Evolutionary conservation across 1,140 invertebrate species (phyloP), one percentile per base, ranked within the genome.

Genomic region (Conus betulinus): DNA sequence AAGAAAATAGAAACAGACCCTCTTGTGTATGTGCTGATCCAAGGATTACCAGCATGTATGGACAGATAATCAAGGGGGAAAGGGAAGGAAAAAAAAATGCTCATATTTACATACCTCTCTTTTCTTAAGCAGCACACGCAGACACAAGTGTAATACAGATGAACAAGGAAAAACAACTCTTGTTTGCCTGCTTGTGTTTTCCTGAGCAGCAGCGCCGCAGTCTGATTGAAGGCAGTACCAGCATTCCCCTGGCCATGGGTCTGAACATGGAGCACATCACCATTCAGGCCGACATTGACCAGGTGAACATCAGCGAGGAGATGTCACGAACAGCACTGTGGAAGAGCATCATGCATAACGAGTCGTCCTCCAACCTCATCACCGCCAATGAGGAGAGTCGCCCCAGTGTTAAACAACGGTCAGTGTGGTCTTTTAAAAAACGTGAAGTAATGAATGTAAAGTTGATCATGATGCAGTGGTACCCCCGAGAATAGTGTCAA

Each of bases 281-380:
- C 0, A 82, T 92, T 8, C 90, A 90, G 39, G 87, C 90, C 6
- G 89, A 93, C 52, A 85, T 91, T 25, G 92, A 93, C 88, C 74
- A 57, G 15, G 88, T 93, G 23, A 93, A 93, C 87, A 93, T 93
- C 79, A 91, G 91, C 20, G 92, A 93, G 84, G 92, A 93, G 87
- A 92, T 93, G 91, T 90, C 92, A 0, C 93, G 93, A 51, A 92
- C 92, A 15, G 89, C 90, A 63, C 87, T 93, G 76, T 93, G 93
- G 93, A 93, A 93, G 85, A 93, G 91, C 25, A 92, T 93, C 67
- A 89, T 93, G 27, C 91, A 91, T 81, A 93, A 91, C 51, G 93
- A 93, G 39, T 92, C 92, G 10, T 91, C 90, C 17, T 89, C 91
- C 4, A 92, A 91, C 74, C 88, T 91, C 53, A 88, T 89, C 15